Percentiles rank a stretch among this genome's conserved stretches.
Evolutionary conservation across 1,140 invertebrate species (phyloP).

Genomic region (Drosophila mojavensis): DNA sequence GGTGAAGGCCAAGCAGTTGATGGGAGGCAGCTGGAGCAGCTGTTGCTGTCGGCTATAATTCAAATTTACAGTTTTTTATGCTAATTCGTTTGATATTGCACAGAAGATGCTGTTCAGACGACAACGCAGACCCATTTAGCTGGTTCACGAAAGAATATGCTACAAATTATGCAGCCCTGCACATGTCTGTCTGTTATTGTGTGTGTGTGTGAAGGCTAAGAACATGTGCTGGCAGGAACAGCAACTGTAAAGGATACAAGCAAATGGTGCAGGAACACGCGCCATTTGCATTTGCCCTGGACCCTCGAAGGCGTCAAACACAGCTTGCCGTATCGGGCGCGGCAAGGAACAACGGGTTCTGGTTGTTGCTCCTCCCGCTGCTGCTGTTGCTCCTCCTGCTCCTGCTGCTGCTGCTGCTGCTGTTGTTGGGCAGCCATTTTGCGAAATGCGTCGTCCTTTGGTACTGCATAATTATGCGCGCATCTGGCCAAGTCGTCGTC

Average conservation of each 20-base stretch:
- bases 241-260: constrained; percentile 49
- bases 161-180: constrained; percentile 63
- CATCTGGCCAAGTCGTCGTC: constrained; percentile 48
- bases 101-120: constrained; percentile 49
- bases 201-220: constrained; percentile 1
- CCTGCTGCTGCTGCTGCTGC: too few species aligned
- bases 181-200: constrained; percentile 2
- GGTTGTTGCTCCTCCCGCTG: constrained; percentile 11
- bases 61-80: constrained; percentile 83
- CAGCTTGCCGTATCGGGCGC: constrained; percentile 27
- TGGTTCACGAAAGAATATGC: constrained; percentile 49
- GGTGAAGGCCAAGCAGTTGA: not conserved
- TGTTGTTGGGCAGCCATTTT: constrained; percentile 20
- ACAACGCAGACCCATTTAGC: constrained; percentile 27
- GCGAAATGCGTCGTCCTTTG: constrained; percentile 31
- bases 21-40: constrained; percentile 22
- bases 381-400: too few species aligned
- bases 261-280: constrained; percentile 61
- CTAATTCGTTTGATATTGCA: constrained; percentile 73
- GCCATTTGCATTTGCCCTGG: constrained; percentile 70
- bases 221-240: constrained; percentile 23
- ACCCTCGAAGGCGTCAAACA: constrained; percentile 66
- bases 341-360: not conserved
- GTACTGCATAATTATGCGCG: constrained; percentile 70
- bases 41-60: constrained; percentile 68